Evolutionary conservation across 1,140 invertebrate species (phyloP).

Genomic region (Pogonomyrmex californicus): DNA sequence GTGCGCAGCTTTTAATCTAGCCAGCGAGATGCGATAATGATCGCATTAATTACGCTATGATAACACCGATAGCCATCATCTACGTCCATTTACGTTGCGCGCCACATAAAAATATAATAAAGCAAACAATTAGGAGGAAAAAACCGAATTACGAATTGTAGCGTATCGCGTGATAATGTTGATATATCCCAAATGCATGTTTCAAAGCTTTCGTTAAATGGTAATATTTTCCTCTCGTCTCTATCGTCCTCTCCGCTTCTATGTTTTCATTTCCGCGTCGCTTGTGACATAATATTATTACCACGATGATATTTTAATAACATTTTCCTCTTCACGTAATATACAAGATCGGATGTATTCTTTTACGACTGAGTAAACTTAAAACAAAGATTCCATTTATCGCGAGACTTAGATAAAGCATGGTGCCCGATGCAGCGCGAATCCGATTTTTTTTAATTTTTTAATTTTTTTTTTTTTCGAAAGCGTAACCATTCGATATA

Average conservation of each 20-base stretch:
- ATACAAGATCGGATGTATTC: not conserved
- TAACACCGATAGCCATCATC: slow-evolving; percentile 29
- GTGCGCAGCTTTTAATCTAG: slow-evolving; percentile 37
- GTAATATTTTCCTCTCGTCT: not conserved
- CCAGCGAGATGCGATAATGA: slow-evolving; percentile 39
- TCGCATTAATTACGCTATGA: slow-evolving; percentile 40
- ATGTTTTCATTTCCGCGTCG: not conserved
- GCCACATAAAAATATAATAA: not conserved
- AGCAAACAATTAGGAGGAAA: not conserved
- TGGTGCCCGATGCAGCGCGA: not conserved
- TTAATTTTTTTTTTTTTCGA: not conserved
- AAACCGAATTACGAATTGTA: not conserved
- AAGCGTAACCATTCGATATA: not conserved
- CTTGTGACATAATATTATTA: slow-evolving; percentile 15
- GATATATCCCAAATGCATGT: not conserved
- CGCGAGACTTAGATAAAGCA: not conserved
- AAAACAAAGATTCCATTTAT: not conserved
- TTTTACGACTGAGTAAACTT: not conserved
- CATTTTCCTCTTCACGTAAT: not conserved
- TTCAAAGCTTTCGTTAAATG: not conserved
- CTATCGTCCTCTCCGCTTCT: not conserved
- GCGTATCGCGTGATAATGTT: not conserved
- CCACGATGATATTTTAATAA: not conserved
- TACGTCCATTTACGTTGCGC: not conserved
- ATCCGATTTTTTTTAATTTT: not conserved